Evolutionary conservation across 2,888 invertebrate species (phyloP), one percentile per base, ranked within the genome.

Genomic region (Phortica magna): DNA sequence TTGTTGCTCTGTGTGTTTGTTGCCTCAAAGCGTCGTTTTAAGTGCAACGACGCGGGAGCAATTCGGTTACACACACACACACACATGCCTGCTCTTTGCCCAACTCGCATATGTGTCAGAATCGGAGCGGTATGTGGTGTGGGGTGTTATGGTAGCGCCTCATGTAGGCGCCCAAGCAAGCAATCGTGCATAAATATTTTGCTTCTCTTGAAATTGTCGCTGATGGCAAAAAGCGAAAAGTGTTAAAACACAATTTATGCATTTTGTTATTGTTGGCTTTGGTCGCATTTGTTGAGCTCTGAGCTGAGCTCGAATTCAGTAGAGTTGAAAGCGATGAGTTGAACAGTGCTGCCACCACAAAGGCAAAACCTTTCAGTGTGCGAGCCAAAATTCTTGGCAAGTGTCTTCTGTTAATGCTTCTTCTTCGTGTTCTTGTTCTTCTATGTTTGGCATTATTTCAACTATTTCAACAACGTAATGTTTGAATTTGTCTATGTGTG

Each of bases 231-330:
- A 9, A 64, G 53, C 31, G 65, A 85, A 88, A 87, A 83, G 83
- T 85, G 87, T 87, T 88, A 81, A 85, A 87, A 87, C 85, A 87
- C 83, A 88, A 88, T 85, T 87, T 87, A 78, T 67, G 67, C 48
- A 42, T 67, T 7, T 67, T 42, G 17, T 67, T 67, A 42, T 67
- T 67, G 67, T 67, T 67, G 53, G 70, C 53, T 53, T 53, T 39
- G 31, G 17, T 53, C 48, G 48, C 48, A 48, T 48, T 31, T 67
- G 41, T 39, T 64, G 14, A 48, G 48, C 48, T 48, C 14, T 31
- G 31, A 31, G 31, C 31, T 31, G 31, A 31, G 31, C 31, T 31
- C 31, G 31, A 0, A 31, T 31, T 10, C 53, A 14, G 10, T n/a
- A 5, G 2, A 1, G 53, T n/a, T 53, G 53, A 53, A 7, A 5